Base-by-base conservation (phyloP, 2,888 invertebrate species). In the Lobophora halterata region DNA sequence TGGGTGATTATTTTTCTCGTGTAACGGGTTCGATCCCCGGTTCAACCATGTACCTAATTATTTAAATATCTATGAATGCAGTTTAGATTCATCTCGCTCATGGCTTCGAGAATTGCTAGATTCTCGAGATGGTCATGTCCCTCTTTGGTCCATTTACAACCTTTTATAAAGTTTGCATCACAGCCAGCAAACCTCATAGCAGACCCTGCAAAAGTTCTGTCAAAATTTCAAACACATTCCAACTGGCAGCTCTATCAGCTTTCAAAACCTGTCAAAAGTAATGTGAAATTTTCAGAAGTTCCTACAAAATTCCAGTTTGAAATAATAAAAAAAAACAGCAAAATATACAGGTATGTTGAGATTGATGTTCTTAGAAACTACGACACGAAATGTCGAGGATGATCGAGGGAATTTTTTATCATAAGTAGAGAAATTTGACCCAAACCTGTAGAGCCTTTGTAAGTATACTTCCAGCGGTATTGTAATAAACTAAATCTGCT, bases 251-350 rank as follows among this genome's bases (percentile, higher is more conserved):
- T 40, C 40, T 35, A 46, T 55, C 55, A 65, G 58, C 33, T 37
- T 20, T n/a, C 19, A 28, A 17, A 13, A 42, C 21, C 43, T 39
- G 38, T 44, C 52, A 49, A 44, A 38, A 52, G 41, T 46, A 30
- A 27, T 32, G 21, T 40, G 28, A 46, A 46, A 38, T 50, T 40
- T 16, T 8, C 31, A 28, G 38, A 46, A 36, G 27, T 41, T 34
- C 21, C 32, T 23, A 47, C 54, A 61, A 73, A 72, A 65, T 65
- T 61, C 50, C 39, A 61, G 65, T 58, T 39, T 31, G 26, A 49
- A 51, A 47, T 35, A 39, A 43, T n/a, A 28, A 23, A 45, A 41
- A 39, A 41, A 50, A 28, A 45, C 26, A 36, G 25, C 28, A 33
- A 47, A 46, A 29, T 23, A 25, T 27, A 26, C 55, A 58, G 52